A percentile compares a stretch with the other conserved stretches of the same genome.
phyloP scores from a whole-genome alignment of 2,888 invertebrate species.

The Apamea epomidion region DNA sequence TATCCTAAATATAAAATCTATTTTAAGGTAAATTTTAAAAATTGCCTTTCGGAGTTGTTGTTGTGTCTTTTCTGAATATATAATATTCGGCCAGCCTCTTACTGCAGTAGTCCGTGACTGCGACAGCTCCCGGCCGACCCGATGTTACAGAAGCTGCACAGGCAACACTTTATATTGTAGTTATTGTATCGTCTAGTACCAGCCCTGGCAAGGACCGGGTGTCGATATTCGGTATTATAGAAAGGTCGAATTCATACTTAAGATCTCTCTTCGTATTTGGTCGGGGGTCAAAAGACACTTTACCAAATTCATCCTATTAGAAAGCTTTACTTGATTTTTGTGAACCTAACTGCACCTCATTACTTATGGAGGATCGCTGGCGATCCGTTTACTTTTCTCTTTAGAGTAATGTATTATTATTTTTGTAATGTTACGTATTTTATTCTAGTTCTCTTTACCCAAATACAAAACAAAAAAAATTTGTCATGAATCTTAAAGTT shows the following conservation, averaged over 20 bases:
- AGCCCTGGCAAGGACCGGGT: slow-evolving; percentile 24
- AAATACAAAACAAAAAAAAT: slow-evolving; percentile 72
- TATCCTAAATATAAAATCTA: slow-evolving; percentile 88
- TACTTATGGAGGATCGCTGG: slow-evolving; percentile 88
- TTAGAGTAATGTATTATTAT: slow-evolving; percentile 84
- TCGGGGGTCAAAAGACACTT: slow-evolving; percentile 76
- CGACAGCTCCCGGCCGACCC: slow-evolving; percentile 51
- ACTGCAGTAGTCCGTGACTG: slow-evolving; percentile 66
- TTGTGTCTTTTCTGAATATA: slow-evolving; percentile 88
- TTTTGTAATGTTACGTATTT: slow-evolving; percentile 81
- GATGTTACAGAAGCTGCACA: slow-evolving; percentile 34
- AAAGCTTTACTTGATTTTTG: slow-evolving; percentile 85
- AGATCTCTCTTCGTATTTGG: slow-evolving; percentile 65
- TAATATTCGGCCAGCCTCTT: slow-evolving; percentile 86
- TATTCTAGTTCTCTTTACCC: slow-evolving; percentile 81
- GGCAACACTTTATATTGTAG: slow-evolving; percentile 39
- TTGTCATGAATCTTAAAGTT: slow-evolving; percentile 80
- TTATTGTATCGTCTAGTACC: slow-evolving; percentile 33
- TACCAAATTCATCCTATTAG: slow-evolving; percentile 80
- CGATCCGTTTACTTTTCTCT: slow-evolving; percentile 88
- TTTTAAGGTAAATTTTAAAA: slow-evolving; percentile 89
- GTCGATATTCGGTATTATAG: slow-evolving; percentile 31
- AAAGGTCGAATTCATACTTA: slow-evolving; percentile 59
- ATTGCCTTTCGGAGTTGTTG: slow-evolving; percentile 88
- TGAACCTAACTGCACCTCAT: slow-evolving; percentile 88